Evolutionary conservation across 2,888 invertebrate genomes (phyloP).

Genomic region (Chrysotoxum bicinctum): DNA sequence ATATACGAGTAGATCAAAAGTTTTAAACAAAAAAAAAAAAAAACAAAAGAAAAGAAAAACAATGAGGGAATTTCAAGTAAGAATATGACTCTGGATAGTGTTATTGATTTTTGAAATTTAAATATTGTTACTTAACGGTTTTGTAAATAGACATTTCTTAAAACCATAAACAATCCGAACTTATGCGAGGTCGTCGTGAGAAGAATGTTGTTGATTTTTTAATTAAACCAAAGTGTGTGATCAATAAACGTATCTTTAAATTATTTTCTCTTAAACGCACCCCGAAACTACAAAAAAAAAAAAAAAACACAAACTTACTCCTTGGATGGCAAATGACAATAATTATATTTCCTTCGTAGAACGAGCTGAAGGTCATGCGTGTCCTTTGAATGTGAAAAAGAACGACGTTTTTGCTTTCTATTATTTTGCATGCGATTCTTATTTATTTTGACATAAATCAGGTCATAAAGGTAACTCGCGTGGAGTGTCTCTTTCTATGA

Average conservation of each 20-base stretch:
- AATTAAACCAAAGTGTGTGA: conserved; percentile 39
- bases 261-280: conserved; percentile 8
- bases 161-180: neutral
- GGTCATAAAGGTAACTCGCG: conserved; percentile 42
- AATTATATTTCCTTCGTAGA: conserved; percentile 24
- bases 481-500: conserved; percentile 29
- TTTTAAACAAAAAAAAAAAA: conserved; percentile 8
- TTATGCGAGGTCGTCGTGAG: neutral
- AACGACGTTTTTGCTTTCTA: conserved; percentile 12
- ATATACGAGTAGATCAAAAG: conserved; percentile 24
- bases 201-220: neutral
- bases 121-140: conserved; percentile 13
- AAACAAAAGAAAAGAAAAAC: neutral
- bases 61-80: conserved; percentile 63
- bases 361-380: conserved; percentile 58
- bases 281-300: neutral
- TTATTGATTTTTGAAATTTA: conserved; percentile 44
- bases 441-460: conserved; percentile 49
- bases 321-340: conserved; percentile 24
- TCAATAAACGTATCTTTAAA: conserved; percentile 35
- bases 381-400: conserved; percentile 46
- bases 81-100: conserved; percentile 22
- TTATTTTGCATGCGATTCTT: conserved; percentile 52
- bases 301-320: neutral
- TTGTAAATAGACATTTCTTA: neutral